Base-by-base conservation (phyloP, 2,113 vertebrate species). In the Addax nasomaculatus region DNA sequence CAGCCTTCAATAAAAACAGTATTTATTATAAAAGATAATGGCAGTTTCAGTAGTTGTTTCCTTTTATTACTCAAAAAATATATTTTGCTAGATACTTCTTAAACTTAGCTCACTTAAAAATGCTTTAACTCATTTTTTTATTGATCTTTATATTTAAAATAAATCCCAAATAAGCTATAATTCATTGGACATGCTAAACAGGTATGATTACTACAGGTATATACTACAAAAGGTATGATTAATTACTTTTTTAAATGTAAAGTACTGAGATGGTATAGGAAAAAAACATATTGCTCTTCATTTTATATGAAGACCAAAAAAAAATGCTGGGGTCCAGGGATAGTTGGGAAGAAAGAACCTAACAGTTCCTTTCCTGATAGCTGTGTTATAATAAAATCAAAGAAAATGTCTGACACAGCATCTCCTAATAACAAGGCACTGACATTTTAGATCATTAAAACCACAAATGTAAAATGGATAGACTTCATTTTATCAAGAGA, bases 11-110 rank as follows among this genome's bases (percentile, higher is more conserved):
- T 96, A 91, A 98, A 98, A 98, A 97, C 47, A 93, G 93, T 98
- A 98, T 98, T 98, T 98, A 98, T 98, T 99, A 93, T 97, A 93
- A 97, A 98, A 97, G 96, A 98, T 98, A 97, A 99, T 98, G 99
- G 95, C 93, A 97, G 98, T 98, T 98, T 98, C 97, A 98, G 98
- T 98, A 97, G 94, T 94, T 97, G 80, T 93, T 98, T 97, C 95
- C 96, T 98, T 97, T 98, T 98, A 98, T 98, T 99, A 98, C 97
- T 98, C 96, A 96, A 98, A 84, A 86, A 80, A 96, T 98, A 87
- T 98, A 98, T 98, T 99, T 99, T 99, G 55, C 90, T 33, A 98
- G 97, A 98, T 97, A 97, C 98, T 94, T 83, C 95, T 97, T 98
- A 98, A 98, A 96, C 98, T 99, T 98, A 98, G 98, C 98, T 98